phyloP scores from a whole-genome alignment of 1,140 invertebrate genomes.

The Reticulitermes speratus region DNA sequence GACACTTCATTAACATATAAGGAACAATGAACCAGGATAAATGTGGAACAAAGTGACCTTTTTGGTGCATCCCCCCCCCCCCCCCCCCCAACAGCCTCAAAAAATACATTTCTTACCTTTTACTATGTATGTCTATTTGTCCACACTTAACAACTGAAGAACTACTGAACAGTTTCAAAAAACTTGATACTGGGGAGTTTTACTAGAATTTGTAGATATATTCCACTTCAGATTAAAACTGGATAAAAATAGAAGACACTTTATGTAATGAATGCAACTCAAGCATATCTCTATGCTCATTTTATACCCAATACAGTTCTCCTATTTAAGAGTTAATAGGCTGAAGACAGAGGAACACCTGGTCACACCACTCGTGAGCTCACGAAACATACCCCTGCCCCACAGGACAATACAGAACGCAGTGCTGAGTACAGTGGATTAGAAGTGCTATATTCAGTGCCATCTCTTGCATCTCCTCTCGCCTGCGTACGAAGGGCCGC shows the following conservation, averaged over 20 bases:
- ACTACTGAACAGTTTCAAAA: no score
- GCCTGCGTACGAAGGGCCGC: conserved; percentile 35
- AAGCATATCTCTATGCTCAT: neutral
- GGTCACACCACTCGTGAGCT: neutral
- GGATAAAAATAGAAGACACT: neutral
- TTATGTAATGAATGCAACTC: neutral
- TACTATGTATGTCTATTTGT: no score
- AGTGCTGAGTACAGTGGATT: conserved; percentile 55
- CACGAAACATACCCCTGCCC: conserved; percentile 51
- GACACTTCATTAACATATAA: no score
- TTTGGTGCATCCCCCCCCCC: no score
- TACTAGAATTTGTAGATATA: neutral
- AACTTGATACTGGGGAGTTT: no score
- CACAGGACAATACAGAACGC: conserved; percentile 60
- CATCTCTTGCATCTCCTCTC: conserved; percentile 26
- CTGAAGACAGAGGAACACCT: neutral
- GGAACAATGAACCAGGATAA: no score
- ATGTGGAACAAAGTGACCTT: no score
- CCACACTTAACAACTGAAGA: no score
- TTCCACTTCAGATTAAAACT: neutral
- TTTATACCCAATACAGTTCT: neutral
- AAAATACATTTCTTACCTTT: no score
- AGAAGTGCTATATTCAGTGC: neutral
- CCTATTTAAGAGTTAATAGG: neutral
- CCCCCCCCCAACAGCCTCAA: no score